Evolutionary conservation across 2,888 invertebrate species (phyloP), one percentile per base, ranked within the genome.

Genomic region (Galeopsomyia nigrocyanea): DNA sequence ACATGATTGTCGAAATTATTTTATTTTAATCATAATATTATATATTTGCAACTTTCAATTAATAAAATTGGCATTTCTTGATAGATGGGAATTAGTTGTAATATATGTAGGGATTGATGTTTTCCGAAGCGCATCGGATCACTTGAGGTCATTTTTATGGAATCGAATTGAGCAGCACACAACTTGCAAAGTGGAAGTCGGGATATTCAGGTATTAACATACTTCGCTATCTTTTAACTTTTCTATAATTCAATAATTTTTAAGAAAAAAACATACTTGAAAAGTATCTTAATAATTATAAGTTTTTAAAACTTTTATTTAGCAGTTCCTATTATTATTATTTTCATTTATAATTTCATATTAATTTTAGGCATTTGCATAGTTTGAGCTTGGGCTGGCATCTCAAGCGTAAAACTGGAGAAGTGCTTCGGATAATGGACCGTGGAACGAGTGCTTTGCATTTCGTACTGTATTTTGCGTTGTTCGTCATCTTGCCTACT

Each of bases 391-490:
- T 99, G 62, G 90, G 95, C 26, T 99, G 99, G 99, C 99, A 99
- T 87, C 88, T 99, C 49, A 90, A 93, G 1, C 89, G 98, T 14
- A 99, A 99, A 88, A 99, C 99, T 0, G 99, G 99, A 1, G 98
- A 99, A 88, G 97, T 99, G 0, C 88, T 99, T 1, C 89, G 98
- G 47, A 93, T 99, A 0, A 98, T 99, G 95, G 99, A 99, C 87
- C 90, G 99, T 75, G 99, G 99, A 77, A 98, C 98, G 0, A 96
- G 95, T 80, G 97, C 97, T 68, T 96, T 99, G 79, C 97, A 98
- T 87, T 96, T 94, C 86, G 89, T 99, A 13, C 90, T 99, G 0
- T 97, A 94, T 81, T 97, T 94, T 83, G 94, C 98, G 61, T 88
- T 98, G 55, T 98, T 98, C 88, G 95, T 95, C 57, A 98, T 99